Base-by-base conservation (phyloP, 2,113 vertebrate genomes). In the Tauraco erythrolophus region DNA sequence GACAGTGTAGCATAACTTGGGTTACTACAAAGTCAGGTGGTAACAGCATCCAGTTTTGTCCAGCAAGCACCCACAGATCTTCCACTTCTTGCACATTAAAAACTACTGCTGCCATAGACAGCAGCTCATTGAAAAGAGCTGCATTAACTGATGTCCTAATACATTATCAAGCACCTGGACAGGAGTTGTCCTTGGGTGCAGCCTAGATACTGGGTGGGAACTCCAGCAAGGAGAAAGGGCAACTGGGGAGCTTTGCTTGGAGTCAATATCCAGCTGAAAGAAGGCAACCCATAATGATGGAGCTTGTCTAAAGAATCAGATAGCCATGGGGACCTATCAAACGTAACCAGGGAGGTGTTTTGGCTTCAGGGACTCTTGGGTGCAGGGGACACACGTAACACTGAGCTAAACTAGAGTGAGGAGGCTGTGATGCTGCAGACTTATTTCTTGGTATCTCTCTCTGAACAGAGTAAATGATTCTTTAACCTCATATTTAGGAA, bases 201-300 rank as follows among this genome's bases (percentile, higher is more conserved):
- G 72, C 19, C 80, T 37, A 24, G 39, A 37, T 31, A 22, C 3
- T 19, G 33, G 18, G 8, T 15, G 30, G 17, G 30, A 7, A 9
- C 9, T 45, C 5, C 3, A 68, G 58, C 3, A n/a, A 28, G 46
- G 23, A 78, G 22, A 83, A 87, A 9, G 15, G 23, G 3, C 3
- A 25, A 8, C 1, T 62, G 37, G 51, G 28, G 76, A 68, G 2
- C 11, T 58, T 64, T 58, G 4, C 6, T n/a, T 41, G 53, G 43
- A 72, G 50, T 35, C 22, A 76, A 64, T 58, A 50, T 37, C 17
- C 45, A 80, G 16, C 19, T 62, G 70, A 54, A 83, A 56, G 16
- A 28, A 23, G 18, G 31, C 15, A 80, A 28, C 9, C 39, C 0
- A 0, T 70, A 11, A 53, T 13, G 33, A 57, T 13, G n/a, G n/a